These are phyloP conservation scores for Dysdera silvatica DNA, from an alignment of 1,140 invertebrate species.

Conservation along the genomic window DNA sequence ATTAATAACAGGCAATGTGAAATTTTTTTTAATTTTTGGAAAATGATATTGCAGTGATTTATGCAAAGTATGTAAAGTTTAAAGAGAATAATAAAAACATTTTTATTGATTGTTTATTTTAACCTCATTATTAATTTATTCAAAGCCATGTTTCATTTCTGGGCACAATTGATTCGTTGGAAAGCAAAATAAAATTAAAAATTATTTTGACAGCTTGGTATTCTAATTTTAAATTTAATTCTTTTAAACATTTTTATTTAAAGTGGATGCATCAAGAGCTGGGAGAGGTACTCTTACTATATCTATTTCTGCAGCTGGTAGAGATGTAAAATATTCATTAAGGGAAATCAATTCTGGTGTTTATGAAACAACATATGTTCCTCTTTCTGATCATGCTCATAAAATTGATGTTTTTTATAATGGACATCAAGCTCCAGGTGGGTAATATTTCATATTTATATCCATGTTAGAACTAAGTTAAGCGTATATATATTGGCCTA, in stretches of 20 bases:
- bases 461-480: constrained; percentile 16
- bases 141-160: too few relatives aligned
- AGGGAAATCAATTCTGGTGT: constrained; percentile 51
- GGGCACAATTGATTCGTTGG: too few relatives aligned
- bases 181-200: too few relatives aligned
- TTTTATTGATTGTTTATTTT: too few relatives aligned
- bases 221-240: too few relatives aligned
- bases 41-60: too few relatives aligned
- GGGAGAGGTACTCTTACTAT: constrained; percentile 74
- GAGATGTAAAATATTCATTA: constrained; percentile 62
- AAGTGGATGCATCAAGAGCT: constrained; percentile 58
- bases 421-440: constrained; percentile 49
- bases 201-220: too few relatives aligned
- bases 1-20: too few relatives aligned
- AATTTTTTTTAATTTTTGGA: too few relatives aligned
- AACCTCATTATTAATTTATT: too few relatives aligned
- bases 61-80: too few relatives aligned
- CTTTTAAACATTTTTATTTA: constrained; percentile 39
- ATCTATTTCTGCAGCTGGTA: constrained; percentile 65
- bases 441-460: constrained; percentile 28
- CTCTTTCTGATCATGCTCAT: constrained; percentile 68
- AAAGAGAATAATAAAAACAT: too few relatives aligned
- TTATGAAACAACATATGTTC: constrained; percentile 71
- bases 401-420: constrained; percentile 70
- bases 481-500: neutral